Evolutionary conservation across 1,140 invertebrate species (phyloP).

Genomic region (Bombus ignitus): DNA sequence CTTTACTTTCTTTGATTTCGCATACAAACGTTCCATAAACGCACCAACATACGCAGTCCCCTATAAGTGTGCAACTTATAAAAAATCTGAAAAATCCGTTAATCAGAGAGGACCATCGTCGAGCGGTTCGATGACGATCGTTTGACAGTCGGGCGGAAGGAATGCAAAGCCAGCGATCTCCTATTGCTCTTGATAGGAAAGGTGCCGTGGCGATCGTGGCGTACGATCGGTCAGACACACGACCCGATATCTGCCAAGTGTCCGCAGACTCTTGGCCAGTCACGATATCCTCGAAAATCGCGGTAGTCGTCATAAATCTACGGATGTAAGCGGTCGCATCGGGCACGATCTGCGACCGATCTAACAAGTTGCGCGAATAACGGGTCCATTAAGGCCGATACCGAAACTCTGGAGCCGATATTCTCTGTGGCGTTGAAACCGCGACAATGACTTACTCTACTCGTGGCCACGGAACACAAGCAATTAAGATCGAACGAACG

Average conservation of each 20-base stretch:
- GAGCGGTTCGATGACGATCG: neutral
- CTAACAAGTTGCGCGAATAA: slow-evolving; percentile 65
- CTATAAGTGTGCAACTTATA: too few species aligned
- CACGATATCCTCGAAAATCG: slow-evolving; percentile 69
- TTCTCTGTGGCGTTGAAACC: slow-evolving; percentile 16
- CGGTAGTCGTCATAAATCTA: slow-evolving; percentile 66
- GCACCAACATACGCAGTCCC: too few species aligned
- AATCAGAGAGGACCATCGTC: neutral
- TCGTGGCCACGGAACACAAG: neutral
- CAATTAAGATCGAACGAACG: slow-evolving; percentile 43
- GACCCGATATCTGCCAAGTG: slow-evolving; percentile 37
- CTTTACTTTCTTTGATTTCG: too few species aligned
- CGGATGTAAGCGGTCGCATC: slow-evolving; percentile 48
- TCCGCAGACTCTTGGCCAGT: slow-evolving; percentile 35
- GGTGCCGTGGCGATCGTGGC: slow-evolving; percentile 47
- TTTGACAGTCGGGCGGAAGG: slow-evolving; percentile 15
- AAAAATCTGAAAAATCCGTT: too few species aligned
- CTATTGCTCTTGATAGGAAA: slow-evolving; percentile 63
- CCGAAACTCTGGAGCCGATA: slow-evolving; percentile 39
- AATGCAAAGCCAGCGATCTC: slow-evolving; percentile 54
- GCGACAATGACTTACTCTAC: slow-evolving; percentile 47
- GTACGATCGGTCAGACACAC: slow-evolving; percentile 27
- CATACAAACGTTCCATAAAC: too few species aligned
- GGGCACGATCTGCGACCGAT: slow-evolving; percentile 47
- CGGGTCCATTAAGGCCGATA: slow-evolving; percentile 56